These are phyloP conservation scores for Stichodactyla mertensii DNA, from an alignment of 64 coral and sea anemone genomes.

Conservation along the genomic window DNA sequence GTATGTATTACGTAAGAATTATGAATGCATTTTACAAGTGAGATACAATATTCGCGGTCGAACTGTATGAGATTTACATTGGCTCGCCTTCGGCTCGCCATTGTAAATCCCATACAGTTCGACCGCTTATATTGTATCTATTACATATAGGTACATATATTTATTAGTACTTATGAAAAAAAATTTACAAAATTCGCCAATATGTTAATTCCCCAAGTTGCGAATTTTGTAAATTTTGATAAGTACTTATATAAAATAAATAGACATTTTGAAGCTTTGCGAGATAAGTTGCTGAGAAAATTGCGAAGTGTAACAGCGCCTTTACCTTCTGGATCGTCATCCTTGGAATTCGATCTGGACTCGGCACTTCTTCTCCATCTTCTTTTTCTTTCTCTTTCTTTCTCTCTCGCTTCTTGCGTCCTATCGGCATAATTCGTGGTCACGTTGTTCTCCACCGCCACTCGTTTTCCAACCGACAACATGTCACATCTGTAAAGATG, in stretches of 20 bases:
- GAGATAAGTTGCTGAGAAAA: too few relatives aligned
- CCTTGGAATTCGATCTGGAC: neutral
- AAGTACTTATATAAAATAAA: neutral
- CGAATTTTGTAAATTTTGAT: neutral
- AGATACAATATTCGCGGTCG: too few relatives aligned
- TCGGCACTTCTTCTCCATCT: conserved; percentile 21
- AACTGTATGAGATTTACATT: too few relatives aligned
- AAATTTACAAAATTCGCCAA: neutral
- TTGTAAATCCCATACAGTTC: too few relatives aligned
- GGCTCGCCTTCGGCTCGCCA: too few relatives aligned
- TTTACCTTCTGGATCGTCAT: conserved; percentile 15
- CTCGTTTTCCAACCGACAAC: conserved; percentile 14
- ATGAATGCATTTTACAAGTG: too few relatives aligned
- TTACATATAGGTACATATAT: too few relatives aligned
- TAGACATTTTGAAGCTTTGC: neutral
- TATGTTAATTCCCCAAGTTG: neutral
- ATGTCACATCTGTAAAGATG: conserved; percentile 39
- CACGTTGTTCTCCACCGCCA: conserved; percentile 19
- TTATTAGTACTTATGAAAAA: too few relatives aligned
- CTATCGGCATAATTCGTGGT: neutral
- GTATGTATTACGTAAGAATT: too few relatives aligned
- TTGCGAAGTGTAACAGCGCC: neutral
- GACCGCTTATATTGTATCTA: too few relatives aligned
- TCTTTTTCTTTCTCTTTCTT: conserved; percentile 10
- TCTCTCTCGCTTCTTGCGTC: neutral